These are phyloP conservation scores for Thaumatotibia leucotreta DNA, from an alignment of 1,140 invertebrate species.

Conservation along the genomic window DNA sequence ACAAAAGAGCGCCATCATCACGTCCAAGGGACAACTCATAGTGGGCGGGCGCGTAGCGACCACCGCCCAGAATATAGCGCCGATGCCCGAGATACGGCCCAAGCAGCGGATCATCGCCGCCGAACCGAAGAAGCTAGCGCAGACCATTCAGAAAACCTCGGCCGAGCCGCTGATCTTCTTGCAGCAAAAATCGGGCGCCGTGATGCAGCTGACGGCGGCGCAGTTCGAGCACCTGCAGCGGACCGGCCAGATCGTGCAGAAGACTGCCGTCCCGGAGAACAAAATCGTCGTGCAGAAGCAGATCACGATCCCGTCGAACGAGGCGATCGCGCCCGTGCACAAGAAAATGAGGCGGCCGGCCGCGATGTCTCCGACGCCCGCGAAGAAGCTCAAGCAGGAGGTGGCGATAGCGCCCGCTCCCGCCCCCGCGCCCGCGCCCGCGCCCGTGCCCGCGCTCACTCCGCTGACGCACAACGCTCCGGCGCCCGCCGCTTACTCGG, in stretches of 20 bases:
- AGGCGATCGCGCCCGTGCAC: constrained; percentile 33
- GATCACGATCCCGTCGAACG: constrained; percentile 43
- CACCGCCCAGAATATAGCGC: constrained; percentile 71
- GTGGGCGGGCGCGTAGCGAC: constrained; percentile 53
- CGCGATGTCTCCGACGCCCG: constrained; percentile 37
- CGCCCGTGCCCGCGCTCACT: constrained; percentile 29
- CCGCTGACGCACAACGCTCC: constrained; percentile 25
- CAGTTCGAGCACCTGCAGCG: constrained; percentile 72
- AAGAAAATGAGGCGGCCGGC: constrained; percentile 49
- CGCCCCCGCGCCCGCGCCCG: background rate
- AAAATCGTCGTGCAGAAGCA: constrained; percentile 65
- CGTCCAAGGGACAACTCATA: constrained; percentile 77
- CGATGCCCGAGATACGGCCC: constrained; percentile 57
- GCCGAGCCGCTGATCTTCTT: constrained; percentile 62
- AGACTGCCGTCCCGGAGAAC: constrained; percentile 42
- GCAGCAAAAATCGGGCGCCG: constrained; percentile 64
- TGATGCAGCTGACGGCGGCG: constrained; percentile 67
- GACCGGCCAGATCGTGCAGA: constrained; percentile 68
- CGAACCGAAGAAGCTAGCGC: constrained; percentile 57
- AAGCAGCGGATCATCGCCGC: constrained; percentile 47
- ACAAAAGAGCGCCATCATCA: constrained; percentile 65
- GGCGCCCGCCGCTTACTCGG: constrained; percentile 43
- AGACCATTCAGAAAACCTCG: constrained; percentile 52
- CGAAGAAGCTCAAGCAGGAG: constrained; percentile 58
- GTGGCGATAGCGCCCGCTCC: constrained; percentile 32